A percentile compares a stretch with the other conserved stretches of the same genome.
phyloP scores from a whole-genome alignment of 2,113 vertebrate species.

The Synchiropus splendidus region DNA sequence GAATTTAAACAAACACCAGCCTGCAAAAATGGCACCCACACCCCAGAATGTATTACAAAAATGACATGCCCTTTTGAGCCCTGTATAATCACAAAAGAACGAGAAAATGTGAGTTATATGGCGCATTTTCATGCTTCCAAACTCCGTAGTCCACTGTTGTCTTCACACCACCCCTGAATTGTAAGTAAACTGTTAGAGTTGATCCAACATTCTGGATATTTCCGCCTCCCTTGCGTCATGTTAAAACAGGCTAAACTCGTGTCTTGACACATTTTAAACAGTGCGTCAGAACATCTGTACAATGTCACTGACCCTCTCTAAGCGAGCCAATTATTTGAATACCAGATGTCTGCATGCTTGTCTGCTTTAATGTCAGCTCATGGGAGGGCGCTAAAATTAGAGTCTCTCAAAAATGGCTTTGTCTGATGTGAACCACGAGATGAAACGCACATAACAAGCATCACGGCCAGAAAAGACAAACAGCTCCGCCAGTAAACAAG shows the following conservation, averaged over 20 bases:
- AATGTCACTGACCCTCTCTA: constrained; percentile 35
- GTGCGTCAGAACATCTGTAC: constrained; percentile 42
- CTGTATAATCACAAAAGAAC: no score
- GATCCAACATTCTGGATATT: no score
- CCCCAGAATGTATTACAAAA: no score
- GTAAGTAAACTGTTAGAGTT: no score
- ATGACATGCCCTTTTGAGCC: no score
- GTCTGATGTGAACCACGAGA: constrained; percentile 40
- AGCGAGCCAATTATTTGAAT: constrained; percentile 42
- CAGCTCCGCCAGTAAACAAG: constrained; percentile 31
- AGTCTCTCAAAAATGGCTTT: constrained; percentile 31
- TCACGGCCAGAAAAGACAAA: constrained; percentile 38
- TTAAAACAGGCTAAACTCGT: not conserved
- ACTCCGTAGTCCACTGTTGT: no score
- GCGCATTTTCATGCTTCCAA: no score
- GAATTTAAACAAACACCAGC: no score
- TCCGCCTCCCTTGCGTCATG: no score
- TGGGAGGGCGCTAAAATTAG: constrained; percentile 46
- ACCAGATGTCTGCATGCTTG: constrained; percentile 29
- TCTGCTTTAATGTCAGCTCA: constrained; percentile 44
- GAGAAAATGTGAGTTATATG: no score
- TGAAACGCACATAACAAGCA: constrained; percentile 34
- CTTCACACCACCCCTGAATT: no score
- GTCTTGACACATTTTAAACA: constrained; percentile 30
- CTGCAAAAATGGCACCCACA: no score